Conservation (phyloP, 2,113 vertebrate species). For the Serilophus lunatus region DNA sequence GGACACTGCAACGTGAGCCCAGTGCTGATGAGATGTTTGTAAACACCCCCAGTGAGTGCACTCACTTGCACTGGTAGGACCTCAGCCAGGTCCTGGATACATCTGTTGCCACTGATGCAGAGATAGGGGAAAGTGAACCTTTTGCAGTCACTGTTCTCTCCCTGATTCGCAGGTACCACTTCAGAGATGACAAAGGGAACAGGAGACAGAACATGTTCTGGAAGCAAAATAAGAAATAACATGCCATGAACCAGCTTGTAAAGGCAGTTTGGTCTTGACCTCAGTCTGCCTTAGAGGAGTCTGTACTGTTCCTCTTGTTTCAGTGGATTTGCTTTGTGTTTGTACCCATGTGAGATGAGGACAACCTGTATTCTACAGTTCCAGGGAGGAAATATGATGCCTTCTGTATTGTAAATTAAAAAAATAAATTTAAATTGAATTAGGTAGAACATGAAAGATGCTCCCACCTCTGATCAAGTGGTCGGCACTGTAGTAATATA, state of each 20-base stretch:
- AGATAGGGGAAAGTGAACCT: neutral
- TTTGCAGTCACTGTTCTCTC: neutral
- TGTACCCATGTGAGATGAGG: neutral
- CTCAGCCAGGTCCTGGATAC: conserved; percentile 62
- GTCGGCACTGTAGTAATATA: conserved; percentile 81
- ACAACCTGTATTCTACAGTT: neutral
- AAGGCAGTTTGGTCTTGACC: neutral
- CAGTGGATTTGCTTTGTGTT: neutral
- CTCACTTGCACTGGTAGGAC: conserved; percentile 76
- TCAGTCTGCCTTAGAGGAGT: neutral
- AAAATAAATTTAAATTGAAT: neutral
- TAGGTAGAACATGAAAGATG: neutral
- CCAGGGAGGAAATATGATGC: neutral
- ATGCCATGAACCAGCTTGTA: neutral
- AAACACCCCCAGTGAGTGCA: conserved; percentile 44
- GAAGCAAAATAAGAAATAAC: conserved; percentile 68
- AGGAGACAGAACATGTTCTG: conserved; percentile 78
- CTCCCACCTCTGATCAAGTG: conserved; percentile 62
- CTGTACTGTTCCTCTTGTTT: neutral
- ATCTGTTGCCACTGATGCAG: neutral
- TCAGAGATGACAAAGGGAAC: conserved; percentile 78
- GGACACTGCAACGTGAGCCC: conserved; percentile 58
- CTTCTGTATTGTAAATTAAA: neutral
- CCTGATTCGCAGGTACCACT: conserved; percentile 62
- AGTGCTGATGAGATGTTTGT: conserved; percentile 46